Base-by-base conservation (phyloP, 2,888 invertebrate genomes). In the Sabatieria punctata region DNA sequence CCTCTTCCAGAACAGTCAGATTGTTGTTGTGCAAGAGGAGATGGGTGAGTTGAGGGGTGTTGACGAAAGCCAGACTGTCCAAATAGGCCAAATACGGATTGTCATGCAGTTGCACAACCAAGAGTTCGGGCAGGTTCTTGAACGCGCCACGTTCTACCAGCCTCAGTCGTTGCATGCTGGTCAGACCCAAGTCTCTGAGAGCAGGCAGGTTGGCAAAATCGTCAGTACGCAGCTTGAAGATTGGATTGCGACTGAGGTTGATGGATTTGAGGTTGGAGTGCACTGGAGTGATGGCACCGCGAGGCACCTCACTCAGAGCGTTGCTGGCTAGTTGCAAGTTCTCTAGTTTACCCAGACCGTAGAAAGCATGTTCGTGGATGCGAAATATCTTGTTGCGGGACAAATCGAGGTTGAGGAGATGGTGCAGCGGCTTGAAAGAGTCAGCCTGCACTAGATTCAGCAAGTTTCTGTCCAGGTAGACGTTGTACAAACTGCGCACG, bases 11-110 rank as follows among this genome's bases (percentile, higher is more conserved):
- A n/a, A 65, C 63, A 30, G 54, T 52, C 18, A 71, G 57, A 40
- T 61, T 59, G 51, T 68, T 68, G 54, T 69, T 66, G 52, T 69
- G 65, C 26, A 70, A 53, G 42, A 62, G 60, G 2, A 71, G 57
- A 18, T 57, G 57, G 27, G 51, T 48, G 23, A 71, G 57, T 33
- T 54, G 55, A 3, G 66, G 64, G 26, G 65, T 57, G 46, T 63
- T 59, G 40, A 58, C 51, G 53, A 71, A 68, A 6, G 69, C 65
- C 21, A 60, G 51, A 4, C 65, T 61, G 52, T 70, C 67, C 18
- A 71, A 55, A 51, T 60, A 70, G 23, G 60, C 55, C 21, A 71
- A 57, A 36, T 57, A 55, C 2, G 57, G 59, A 56, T 69, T 70
- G 52, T 67, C 64, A 51, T 66, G 64, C 38, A 69, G 52, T 43